Conservation (phyloP, 2,888 invertebrate genomes). For the Petrophora chlorosata region DNA sequence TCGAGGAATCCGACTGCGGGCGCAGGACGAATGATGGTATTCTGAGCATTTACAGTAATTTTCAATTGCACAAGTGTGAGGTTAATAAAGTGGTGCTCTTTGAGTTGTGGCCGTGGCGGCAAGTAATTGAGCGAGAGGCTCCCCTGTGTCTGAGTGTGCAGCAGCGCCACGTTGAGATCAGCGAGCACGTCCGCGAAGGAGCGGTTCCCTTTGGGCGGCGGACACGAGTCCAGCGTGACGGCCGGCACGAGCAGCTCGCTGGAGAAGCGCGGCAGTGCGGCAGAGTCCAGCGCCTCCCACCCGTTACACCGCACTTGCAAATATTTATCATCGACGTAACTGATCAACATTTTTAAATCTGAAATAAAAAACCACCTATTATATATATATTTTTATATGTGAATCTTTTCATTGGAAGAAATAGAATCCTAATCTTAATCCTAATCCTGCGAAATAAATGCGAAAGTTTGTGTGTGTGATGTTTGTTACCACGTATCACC, state of each 20-base stretch:
- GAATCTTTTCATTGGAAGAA: too few relatives aligned
- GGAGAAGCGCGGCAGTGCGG: not conserved
- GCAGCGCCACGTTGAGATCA: conserved; percentile 17
- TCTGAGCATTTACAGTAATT: not conserved
- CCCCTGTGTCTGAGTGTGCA: not conserved
- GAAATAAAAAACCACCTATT: not conserved
- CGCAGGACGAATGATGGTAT: not conserved
- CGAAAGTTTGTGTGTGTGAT: too few relatives aligned
- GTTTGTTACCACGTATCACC: too few relatives aligned
- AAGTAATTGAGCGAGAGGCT: conserved; percentile 1
- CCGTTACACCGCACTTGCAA: not conserved
- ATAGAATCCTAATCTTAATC: too few relatives aligned
- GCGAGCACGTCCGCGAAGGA: conserved; percentile 13
- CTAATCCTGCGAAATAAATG: too few relatives aligned
- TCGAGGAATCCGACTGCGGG: conserved; percentile 9
- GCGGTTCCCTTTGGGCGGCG: conserved; percentile 6
- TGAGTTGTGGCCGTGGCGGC: conserved; percentile 16
- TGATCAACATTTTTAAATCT: not conserved
- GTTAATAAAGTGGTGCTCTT: conserved; percentile 10
- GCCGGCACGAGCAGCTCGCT: not conserved
- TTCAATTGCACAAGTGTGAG: not conserved
- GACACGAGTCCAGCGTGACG: conserved; percentile 7
- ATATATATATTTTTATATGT: not conserved
- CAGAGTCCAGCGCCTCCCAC: not conserved
- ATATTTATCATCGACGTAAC: not conserved